Base-by-base conservation (phyloP, 1,140 invertebrate species). In the Panonychus citri region DNA sequence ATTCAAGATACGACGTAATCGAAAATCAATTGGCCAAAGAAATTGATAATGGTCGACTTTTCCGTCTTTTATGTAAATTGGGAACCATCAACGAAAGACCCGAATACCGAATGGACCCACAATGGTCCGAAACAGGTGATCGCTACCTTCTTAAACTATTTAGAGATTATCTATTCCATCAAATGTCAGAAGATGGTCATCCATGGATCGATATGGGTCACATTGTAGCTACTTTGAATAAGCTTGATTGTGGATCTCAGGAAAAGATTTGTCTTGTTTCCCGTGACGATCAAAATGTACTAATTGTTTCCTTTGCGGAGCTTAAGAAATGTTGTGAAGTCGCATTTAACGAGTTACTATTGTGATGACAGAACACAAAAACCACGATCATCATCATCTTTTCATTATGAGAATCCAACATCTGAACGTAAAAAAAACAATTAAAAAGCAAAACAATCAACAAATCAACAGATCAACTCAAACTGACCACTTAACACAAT, bases 91-190 rank as follows among this genome's bases (percentile, higher is more conserved):
- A 91, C 62, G 93, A 97, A 69, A 72, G 93, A 58, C 86, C 87
- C 27, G 88, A 95, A 81, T 78, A 90, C 60, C 88, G 87, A 69
- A 72, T 91, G 76, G 91, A 97, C 71, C 77, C 80, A 10, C 77
- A 83, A 25, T 98, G 93, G 93, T 80, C 87, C 48, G 93, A 98
- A 72, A 96, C 90, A 27, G 91, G 91, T 30, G 89, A 94, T 71
- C 77, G 90, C 50, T 98, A 96, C 70, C 85, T 97, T 81, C 74
- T 97, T 68, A 97, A 97, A 75, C 72, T 98, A 64, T 97, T 96
- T 74, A 76, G 93, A 60, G 94, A 97, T 73, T 94, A 93, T 69
- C 71, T 97, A 57, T 96, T 97, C 72, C 93, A 98, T 75, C 73
- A 77, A 65, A 82, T 93, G 40, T 82, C 82, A 37, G 80, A 83